Evolutionary conservation across 1,140 invertebrate species (phyloP).

Genomic region (Sycophila sp.): DNA sequence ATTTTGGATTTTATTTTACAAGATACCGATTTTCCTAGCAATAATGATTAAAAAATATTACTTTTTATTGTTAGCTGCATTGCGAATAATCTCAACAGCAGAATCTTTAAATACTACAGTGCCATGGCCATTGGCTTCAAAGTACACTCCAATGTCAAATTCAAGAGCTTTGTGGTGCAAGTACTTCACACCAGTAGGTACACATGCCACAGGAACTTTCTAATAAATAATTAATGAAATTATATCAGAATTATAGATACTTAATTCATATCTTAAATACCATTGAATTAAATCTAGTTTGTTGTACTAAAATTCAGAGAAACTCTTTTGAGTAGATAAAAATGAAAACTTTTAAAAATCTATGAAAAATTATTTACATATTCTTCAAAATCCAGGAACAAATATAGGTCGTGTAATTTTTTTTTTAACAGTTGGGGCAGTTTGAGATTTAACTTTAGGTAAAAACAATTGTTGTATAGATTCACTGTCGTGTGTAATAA

Average conservation of each 20-base stretch:
- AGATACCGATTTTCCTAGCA: neutral
- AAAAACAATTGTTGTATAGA: slow-evolving; percentile 39
- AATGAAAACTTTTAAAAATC: neutral
- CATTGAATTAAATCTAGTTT: neutral
- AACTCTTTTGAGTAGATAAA: neutral
- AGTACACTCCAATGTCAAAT: slow-evolving; percentile 97
- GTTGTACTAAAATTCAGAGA: slow-evolving; percentile 8
- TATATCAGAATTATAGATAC: slow-evolving; percentile 28
- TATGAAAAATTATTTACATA: neutral
- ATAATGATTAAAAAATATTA: slow-evolving; percentile 39
- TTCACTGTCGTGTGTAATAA: slow-evolving; percentile 35
- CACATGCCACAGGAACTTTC: slow-evolving; percentile 89
- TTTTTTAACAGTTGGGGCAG: slow-evolving; percentile 24
- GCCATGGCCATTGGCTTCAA: slow-evolving; percentile 99
- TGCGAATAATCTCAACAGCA: slow-evolving; percentile 69
- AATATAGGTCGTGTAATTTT: slow-evolving; percentile 24
- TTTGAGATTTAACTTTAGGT: slow-evolving; percentile 42
- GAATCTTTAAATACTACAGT: slow-evolving; percentile 84
- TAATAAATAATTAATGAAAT: slow-evolving; percentile 61
- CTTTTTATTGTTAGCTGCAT: slow-evolving; percentile 51
- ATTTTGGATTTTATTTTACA: neutral
- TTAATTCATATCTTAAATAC: neutral
- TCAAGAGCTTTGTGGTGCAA: slow-evolving; percentile 91
- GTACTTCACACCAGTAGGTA: slow-evolving; percentile 97
- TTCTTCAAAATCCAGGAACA: slow-evolving; percentile 33